Evolutionary conservation across 2,113 vertebrate species (phyloP), one percentile per base, ranked within the genome.

Genomic region (Pagrus major): DNA sequence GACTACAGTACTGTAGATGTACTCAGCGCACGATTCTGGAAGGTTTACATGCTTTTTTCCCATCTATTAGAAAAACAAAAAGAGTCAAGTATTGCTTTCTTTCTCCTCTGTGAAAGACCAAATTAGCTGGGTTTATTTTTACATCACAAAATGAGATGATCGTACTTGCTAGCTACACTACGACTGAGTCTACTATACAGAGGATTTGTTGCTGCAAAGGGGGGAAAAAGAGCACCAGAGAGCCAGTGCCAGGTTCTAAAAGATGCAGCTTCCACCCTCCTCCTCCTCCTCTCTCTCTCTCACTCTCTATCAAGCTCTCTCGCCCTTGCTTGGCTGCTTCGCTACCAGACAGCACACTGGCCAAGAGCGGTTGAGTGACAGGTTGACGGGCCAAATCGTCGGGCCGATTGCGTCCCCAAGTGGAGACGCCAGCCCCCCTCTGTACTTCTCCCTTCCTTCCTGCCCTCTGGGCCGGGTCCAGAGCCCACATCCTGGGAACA

Each of bases 51-150:
- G 80, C 81, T 69, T 83, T 86, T 78, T 65, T 49, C 7, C 49
- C 61, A 76, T 77, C 72, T 44, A 79, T 76, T 39, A 59, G 21
- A 81, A 74, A 77, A 76, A 86, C 41, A 69, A 54, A 66, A 66
- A 88, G 49, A 80, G 63, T 70, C 44, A 88, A 91, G 78, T 93
- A 93, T 93, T 93, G 92, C 91, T 91, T 85, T 67, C 51, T 78
- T 76, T 46, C 59, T 76, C 59, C 78, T 39, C 72, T 81, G 63
- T 69, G 58, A 67, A 78, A 84, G 79, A 63, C 71, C 81, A 86
- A 81, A 86, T 85, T 31, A 66, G 74, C 80, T 84, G 81, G 54
- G 82, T 84, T 85, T 64, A 64, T 56, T 74, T 80, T 63, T 58
- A 63, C 52, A 81, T 78, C 54, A 80, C 74, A 68, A 80, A 39